Base-by-base conservation (phyloP, 2,888 invertebrate species). In the Hoplodrina ambigua region DNA sequence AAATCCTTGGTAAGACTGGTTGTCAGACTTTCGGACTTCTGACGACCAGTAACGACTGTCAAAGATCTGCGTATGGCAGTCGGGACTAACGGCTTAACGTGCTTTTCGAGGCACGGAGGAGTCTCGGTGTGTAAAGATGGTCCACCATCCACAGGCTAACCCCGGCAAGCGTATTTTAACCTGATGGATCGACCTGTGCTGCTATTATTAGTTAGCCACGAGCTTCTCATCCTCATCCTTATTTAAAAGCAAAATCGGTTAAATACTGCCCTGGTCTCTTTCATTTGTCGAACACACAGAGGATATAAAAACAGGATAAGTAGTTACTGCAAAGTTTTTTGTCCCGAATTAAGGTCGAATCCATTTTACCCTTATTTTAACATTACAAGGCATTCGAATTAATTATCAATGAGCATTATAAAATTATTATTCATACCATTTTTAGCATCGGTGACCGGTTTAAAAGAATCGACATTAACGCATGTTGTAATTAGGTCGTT, bases 381-480 rank as follows among this genome's bases (percentile, higher is more conserved):
- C n/a, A 53, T 63, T 71, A 72, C 33, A 58, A 49, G 17, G 1
- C 19, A 54, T 49, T 49, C n/a, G 5, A 76, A 68, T 44, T 44
- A 37, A 25, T 44, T 20, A 58, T 44, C 20, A 72, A 75, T 59
- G 44, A 49, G 46, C 8, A n/a, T 67, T 68, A 41, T 49, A 44
- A 17, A 46, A 50, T 53, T 61, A 17, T 60, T 37, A 37, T 60
- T 33, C 81, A 88, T 85, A 93, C 93, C 92, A 68, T 87, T 83
- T 68, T 85, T 80, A 66, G 62, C 59, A 50, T 89, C 83, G 4
- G 54, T 62, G 15, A 81, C 78, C 13, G 87, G 77, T 78, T 80
- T 72, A 65, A 87, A 91, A n/a, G 72, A 76, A 46, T 83, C 75
- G 19, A 88, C 77, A 64, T 91, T 81, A 17, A 86, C 73, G 60